Conservation (phyloP, 2,888 invertebrate species). For the Caenorhabditis sinica region DNA sequence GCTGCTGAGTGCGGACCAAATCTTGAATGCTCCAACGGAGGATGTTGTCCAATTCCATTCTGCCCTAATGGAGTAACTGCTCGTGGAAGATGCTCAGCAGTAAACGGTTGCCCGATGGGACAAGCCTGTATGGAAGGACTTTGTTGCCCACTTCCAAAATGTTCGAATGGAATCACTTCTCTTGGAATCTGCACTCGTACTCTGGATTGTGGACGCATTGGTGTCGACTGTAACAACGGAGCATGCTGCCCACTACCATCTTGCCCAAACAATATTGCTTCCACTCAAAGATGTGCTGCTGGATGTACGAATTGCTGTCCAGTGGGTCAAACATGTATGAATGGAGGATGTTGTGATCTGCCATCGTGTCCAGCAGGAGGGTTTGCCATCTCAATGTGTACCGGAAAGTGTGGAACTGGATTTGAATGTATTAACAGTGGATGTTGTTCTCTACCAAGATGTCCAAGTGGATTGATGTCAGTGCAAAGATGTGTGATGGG, state of each 20-base stretch:
- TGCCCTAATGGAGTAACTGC: constrained; percentile 81
- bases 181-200: constrained; percentile 75
- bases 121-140: constrained; percentile 78
- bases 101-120: constrained; percentile 68
- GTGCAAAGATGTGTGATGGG: constrained; percentile 77
- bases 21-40: constrained; percentile 82
- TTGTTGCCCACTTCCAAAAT: constrained; percentile 80
- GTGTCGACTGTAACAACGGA: constrained; percentile 78
- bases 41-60: constrained; percentile 82
- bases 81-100: constrained; percentile 65
- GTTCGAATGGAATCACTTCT: constrained; percentile 76
- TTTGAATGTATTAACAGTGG: constrained; percentile 77
- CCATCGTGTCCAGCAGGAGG: constrained; percentile 75
- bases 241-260: constrained; percentile 79
- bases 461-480: constrained; percentile 78
- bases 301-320: constrained; percentile 74
- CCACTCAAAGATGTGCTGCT: constrained; percentile 68
- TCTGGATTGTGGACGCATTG: constrained; percentile 76
- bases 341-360: constrained; percentile 79
- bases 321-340: constrained; percentile 69
- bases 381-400: constrained; percentile 69
- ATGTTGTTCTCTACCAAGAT: constrained; percentile 81
- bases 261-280: constrained; percentile 72
- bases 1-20: constrained; percentile 77
- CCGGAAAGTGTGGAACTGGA: constrained; percentile 72